A percentile compares a stretch with the other conserved stretches of the same genome.
Evolutionary conservation across 2,888 invertebrate species (phyloP).

Genomic region (Nineta flava): DNA sequence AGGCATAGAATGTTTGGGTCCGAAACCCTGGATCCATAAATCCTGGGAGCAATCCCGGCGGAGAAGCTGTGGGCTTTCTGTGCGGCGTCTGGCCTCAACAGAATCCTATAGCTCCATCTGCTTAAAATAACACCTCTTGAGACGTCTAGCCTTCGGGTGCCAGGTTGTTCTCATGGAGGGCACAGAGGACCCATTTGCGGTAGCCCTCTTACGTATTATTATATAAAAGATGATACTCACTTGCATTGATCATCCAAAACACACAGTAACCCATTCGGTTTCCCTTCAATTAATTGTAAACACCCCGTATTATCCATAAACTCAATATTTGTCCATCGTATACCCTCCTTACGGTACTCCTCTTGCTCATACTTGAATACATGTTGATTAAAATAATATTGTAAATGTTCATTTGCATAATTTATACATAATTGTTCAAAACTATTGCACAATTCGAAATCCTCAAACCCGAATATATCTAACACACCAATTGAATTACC

Average conservation of each 20-base stretch:
- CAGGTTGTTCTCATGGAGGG: too few species aligned
- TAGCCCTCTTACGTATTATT: too few species aligned
- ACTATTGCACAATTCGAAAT: conserved; percentile 78
- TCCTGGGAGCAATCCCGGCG: too few species aligned
- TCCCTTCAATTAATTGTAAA: conserved; percentile 80
- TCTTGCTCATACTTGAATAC: conserved; percentile 97
- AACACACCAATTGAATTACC: conserved; percentile 89
- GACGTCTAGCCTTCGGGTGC: too few species aligned
- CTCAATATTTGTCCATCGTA: conserved; percentile 89
- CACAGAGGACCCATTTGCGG: too few species aligned
- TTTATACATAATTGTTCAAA: conserved; percentile 96
- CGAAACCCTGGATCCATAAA: too few species aligned
- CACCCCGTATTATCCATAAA: conserved; percentile 94
- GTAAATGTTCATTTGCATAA: conserved; percentile 93
- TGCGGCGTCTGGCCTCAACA: too few species aligned
- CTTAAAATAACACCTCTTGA: too few species aligned
- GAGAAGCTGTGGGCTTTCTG: too few species aligned
- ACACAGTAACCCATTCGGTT: conserved; percentile 76
- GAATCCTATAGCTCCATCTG: too few species aligned
- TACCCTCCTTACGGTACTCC: conserved; percentile 85
- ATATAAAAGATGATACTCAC: conserved; percentile 35
- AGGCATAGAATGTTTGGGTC: too few species aligned
- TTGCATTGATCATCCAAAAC: conserved; percentile 94
- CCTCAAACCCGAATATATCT: conserved; percentile 95
- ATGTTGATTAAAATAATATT: conserved; percentile 96